These are phyloP conservation scores for Zaprionus lineosus DNA, from an alignment of 2,888 invertebrate species.

Conservation along the genomic window DNA sequence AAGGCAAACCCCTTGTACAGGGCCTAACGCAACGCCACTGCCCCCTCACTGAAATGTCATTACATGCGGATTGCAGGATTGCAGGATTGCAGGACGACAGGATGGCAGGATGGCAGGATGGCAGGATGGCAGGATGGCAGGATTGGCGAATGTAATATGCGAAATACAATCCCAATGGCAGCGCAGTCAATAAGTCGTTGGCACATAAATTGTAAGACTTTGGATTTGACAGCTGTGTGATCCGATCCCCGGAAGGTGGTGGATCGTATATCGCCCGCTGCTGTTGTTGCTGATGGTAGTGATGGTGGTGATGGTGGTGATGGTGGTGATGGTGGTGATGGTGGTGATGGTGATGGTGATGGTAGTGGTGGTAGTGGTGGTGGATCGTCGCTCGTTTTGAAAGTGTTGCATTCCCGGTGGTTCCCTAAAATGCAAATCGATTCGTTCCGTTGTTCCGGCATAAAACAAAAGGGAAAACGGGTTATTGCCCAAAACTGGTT, in stretches of 20 bases:
- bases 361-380: slow-evolving; percentile 22
- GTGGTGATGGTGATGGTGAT: slow-evolving; percentile 17
- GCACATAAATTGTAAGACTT: slow-evolving; percentile 23
- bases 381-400: slow-evolving; percentile 6
- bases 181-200: slow-evolving; percentile 45
- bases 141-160: neutral
- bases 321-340: slow-evolving; percentile 11
- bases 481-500: slow-evolving; percentile 49
- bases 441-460: slow-evolving; percentile 49
- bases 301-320: slow-evolving; percentile 16
- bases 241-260: slow-evolving; percentile 4
- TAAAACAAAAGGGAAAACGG: slow-evolving; percentile 16
- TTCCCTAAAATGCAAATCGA: slow-evolving; percentile 49
- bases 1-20: too few species aligned
- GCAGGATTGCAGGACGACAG: too few species aligned
- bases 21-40: too few species aligned
- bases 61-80: slow-evolving; percentile 15
- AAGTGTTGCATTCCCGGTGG: slow-evolving; percentile 41
- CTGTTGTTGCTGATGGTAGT: slow-evolving; percentile 11
- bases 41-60: slow-evolving; percentile 8
- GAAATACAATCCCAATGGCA: slow-evolving; percentile 1
- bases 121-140: neutral
- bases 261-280: slow-evolving; percentile 2
- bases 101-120: too few species aligned
- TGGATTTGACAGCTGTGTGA: slow-evolving; percentile 50